phyloP scores from a whole-genome alignment of 2,888 invertebrate species.

The Molanna angustata region DNA sequence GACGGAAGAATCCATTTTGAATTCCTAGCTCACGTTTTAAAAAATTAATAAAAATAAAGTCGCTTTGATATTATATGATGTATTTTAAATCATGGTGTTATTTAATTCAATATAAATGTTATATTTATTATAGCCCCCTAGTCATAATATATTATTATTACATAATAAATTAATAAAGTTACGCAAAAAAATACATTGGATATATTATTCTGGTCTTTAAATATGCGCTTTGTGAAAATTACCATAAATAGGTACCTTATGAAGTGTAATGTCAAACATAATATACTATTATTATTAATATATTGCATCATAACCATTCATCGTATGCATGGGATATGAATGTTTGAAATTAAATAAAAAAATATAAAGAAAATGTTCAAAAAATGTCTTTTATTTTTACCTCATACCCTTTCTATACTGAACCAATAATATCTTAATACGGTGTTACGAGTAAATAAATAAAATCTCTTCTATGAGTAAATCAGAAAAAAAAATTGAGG shows the following conservation, averaged over 20 bases:
- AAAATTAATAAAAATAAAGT: too few species aligned
- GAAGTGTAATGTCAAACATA: conserved; percentile 29
- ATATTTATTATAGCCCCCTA: conserved; percentile 30
- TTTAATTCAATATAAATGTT: conserved; percentile 22
- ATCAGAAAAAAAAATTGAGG: too few species aligned
- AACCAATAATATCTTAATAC: too few species aligned
- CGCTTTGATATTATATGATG: conserved; percentile 19
- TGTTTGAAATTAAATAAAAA: conserved; percentile 45
- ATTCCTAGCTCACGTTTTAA: too few species aligned
- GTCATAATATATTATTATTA: conserved; percentile 30
- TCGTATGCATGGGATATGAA: conserved; percentile 51
- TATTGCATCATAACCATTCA: conserved; percentile 32
- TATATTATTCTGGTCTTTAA: conserved; percentile 28
- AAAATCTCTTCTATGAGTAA: too few species aligned
- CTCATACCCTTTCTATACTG: too few species aligned
- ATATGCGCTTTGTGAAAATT: conserved; percentile 31
- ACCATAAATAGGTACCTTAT: conserved; percentile 31
- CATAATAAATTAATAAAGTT: conserved; percentile 28
- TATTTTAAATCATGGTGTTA: conserved; percentile 19
- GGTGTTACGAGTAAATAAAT: too few species aligned
- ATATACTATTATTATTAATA: conserved; percentile 24
- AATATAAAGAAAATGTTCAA: conserved; percentile 25
- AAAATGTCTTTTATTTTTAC: conserved; percentile 19
- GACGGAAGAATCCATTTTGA: too few species aligned
- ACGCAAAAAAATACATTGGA: conserved; percentile 25